phyloP scores from a whole-genome alignment of 2,888 invertebrate species.

The Barypeithes pellucidus region DNA sequence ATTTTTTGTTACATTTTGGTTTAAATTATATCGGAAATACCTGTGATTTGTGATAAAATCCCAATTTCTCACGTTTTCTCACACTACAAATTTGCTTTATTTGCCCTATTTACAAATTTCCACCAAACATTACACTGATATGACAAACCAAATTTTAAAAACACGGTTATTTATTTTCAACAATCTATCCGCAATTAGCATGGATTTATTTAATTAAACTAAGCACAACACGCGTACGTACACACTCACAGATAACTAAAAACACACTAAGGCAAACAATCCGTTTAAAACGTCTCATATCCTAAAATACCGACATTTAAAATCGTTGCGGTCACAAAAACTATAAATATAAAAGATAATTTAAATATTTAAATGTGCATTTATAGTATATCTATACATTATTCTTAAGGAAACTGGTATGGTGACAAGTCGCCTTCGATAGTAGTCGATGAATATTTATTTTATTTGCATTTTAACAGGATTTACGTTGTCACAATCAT shows the following conservation, averaged over 20 bases:
- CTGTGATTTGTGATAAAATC: too few species aligned
- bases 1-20: too few species aligned
- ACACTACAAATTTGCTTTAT: too few species aligned
- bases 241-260: conserved; percentile 40
- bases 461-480: conserved; percentile 20
- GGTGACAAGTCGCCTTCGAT: conserved; percentile 34
- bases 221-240: conserved; percentile 3
- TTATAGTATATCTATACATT: not conserved
- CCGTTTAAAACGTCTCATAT: conserved; percentile 39
- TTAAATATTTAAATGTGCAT: conserved; percentile 44
- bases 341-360: conserved; percentile 43
- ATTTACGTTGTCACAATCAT: not conserved
- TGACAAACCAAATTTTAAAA: too few species aligned
- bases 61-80: too few species aligned
- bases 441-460: conserved; percentile 29
- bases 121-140: too few species aligned
- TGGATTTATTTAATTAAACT: conserved; percentile 2
- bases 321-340: conserved; percentile 43
- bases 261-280: conserved; percentile 39
- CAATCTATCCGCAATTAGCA: not conserved
- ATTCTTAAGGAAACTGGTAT: conserved; percentile 30
- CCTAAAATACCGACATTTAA: conserved; percentile 52
- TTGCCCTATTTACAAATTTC: too few species aligned
- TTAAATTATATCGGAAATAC: too few species aligned
- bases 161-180: not conserved